phyloP scores from a whole-genome alignment of 2,797 vertebrate species.

The Pipistrellus pipistrellus region DNA sequence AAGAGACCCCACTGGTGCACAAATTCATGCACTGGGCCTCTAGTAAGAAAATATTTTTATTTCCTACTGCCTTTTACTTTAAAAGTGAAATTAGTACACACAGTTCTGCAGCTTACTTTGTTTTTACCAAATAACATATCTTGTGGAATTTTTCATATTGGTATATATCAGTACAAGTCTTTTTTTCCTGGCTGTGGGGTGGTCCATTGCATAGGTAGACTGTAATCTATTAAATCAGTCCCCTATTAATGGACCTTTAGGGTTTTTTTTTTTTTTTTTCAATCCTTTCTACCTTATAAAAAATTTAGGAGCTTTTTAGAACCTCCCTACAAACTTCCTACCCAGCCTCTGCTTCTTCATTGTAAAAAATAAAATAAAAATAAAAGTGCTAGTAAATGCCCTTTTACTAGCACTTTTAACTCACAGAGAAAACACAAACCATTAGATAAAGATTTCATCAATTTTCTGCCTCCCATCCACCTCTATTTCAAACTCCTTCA shows the following conservation, averaged over 20 bases:
- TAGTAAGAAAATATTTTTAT: not conserved
- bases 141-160: not conserved
- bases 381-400: not conserved
- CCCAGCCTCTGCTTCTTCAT: not conserved
- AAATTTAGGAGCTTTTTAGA: conserved; percentile 14
- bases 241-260: not conserved
- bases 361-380: conserved; percentile 21
- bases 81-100: not conserved
- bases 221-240: not conserved
- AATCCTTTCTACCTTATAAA: conserved; percentile 34
- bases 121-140: conserved; percentile 1
- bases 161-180: not conserved
- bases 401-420: not conserved
- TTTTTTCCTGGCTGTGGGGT: not conserved
- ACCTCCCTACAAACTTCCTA: not conserved
- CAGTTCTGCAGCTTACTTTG: conserved; percentile 12
- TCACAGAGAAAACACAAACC: conserved; percentile 30
- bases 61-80: not conserved
- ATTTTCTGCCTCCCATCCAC: not conserved
- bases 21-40: too few relatives aligned
- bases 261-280: not conserved
- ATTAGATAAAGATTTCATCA: conserved; percentile 16
- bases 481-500: not conserved
- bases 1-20: too few relatives aligned
- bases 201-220: not conserved